A percentile compares a stretch with the other conserved stretches of the same genome.
Conservation (phyloP, 2,113 vertebrate species). For the Geococcyx californianus region DNA sequence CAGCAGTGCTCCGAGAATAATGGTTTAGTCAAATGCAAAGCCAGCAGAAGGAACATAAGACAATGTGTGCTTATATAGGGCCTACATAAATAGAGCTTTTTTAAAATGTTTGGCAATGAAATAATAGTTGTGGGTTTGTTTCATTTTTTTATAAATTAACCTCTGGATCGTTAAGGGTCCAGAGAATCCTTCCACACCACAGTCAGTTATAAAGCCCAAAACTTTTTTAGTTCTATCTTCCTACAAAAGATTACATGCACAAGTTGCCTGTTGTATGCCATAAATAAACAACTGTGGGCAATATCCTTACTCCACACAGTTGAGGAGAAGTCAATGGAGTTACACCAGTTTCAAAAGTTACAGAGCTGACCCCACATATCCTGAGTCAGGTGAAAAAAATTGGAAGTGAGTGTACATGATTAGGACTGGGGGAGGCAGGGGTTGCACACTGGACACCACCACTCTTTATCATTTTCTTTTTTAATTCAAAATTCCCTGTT, state of each 20-base stretch:
- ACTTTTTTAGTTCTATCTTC: not conserved
- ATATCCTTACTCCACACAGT: not conserved
- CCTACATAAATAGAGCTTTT: conserved; percentile 74
- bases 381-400: not conserved
- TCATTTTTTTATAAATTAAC: conserved; percentile 25
- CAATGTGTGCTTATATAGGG: conserved; percentile 67
- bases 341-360: not conserved
- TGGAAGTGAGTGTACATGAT: not conserved
- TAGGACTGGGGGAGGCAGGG: not conserved
- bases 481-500: not conserved
- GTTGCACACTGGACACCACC: not conserved
- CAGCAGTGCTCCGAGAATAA: conserved; percentile 42
- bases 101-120: conserved; percentile 64
- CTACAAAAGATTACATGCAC: not conserved
- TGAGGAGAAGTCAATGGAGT: not conserved
- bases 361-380: not conserved
- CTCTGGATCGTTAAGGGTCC: not conserved
- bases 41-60: conserved; percentile 68
- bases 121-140: conserved; percentile 64
- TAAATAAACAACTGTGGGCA: not conserved
- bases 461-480: not conserved
- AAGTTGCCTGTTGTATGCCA: not conserved
- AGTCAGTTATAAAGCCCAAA: not conserved
- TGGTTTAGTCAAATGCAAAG: conserved; percentile 68
- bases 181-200: not conserved